A percentile compares a stretch with the other conserved stretches of the same genome.
phyloP scores from a whole-genome alignment of 2,113 vertebrate species.

The Danionella cerebrum region DNA sequence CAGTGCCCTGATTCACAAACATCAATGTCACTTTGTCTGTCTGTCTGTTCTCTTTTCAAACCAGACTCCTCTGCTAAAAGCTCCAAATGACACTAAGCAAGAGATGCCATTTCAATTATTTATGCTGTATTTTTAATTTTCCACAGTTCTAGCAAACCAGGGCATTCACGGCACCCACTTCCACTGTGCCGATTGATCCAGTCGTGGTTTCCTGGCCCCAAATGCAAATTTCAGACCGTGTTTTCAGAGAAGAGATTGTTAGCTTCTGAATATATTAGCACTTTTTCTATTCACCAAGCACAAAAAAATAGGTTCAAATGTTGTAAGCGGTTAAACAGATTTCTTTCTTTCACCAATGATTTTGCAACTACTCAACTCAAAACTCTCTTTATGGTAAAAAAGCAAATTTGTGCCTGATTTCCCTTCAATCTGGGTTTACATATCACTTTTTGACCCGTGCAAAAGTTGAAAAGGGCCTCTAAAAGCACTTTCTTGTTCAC shows the following conservation, averaged over 20 bases:
- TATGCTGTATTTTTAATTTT: conserved; percentile 34
- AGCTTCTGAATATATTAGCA: conserved; percentile 9
- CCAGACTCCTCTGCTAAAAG: conserved; percentile 4
- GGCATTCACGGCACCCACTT: background rate
- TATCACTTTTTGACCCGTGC: background rate
- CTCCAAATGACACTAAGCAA: conserved; percentile 20
- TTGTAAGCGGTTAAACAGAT: too few relatives aligned
- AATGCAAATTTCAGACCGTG: conserved; percentile 41
- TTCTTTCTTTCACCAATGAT: too few relatives aligned
- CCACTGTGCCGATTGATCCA: background rate
- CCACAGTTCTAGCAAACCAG: conserved; percentile 17
- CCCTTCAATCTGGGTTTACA: background rate
- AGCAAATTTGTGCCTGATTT: background rate
- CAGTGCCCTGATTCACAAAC: background rate
- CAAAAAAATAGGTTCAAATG: conserved; percentile 17
- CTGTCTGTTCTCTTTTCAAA: background rate
- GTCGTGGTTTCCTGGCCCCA: conserved; percentile 7
- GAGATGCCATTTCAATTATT: conserved; percentile 32
- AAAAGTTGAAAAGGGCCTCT: background rate
- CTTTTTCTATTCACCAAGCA: background rate
- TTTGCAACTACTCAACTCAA: too few relatives aligned
- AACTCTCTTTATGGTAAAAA: too few relatives aligned
- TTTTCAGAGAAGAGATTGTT: conserved; percentile 16
- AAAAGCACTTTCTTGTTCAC: conserved; percentile 5
- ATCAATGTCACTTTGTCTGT: background rate